These are phyloP conservation scores for Metallyticus violacea DNA, from an alignment of 2,888 invertebrate species.

Conservation along the genomic window DNA sequence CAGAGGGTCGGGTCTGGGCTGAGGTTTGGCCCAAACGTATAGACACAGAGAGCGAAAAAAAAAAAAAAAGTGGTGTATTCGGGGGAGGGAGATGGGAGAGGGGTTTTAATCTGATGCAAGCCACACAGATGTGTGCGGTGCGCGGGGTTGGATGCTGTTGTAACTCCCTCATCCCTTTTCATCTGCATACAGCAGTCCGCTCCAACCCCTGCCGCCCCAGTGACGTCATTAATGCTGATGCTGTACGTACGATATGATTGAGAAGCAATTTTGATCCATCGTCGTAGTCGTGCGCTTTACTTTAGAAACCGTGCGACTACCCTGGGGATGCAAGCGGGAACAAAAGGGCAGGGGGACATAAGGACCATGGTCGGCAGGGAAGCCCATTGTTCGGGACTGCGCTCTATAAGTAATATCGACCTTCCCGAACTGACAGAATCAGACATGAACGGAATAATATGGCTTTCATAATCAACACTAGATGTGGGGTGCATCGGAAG, in stretches of 20 bases:
- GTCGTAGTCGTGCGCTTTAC: neutral
- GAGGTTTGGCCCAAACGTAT: slow-evolving; percentile 13
- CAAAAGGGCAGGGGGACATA: slow-evolving; percentile 8
- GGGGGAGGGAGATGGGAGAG: neutral
- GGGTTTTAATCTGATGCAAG: slow-evolving; percentile 31
- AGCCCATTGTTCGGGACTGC: neutral
- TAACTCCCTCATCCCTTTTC: slow-evolving; percentile 15
- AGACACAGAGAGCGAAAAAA: neutral
- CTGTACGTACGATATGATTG: slow-evolving; percentile 26
- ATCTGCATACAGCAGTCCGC: slow-evolving; percentile 22
- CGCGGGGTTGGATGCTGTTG: slow-evolving; percentile 2
- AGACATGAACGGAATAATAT: neutral
- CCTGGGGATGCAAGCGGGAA: too few relatives aligned
- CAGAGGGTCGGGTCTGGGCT: neutral
- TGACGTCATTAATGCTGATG: slow-evolving; percentile 24
- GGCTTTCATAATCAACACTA: neutral
- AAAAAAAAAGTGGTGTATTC: neutral
- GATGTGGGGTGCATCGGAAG: neutral
- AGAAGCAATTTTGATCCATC: slow-evolving; percentile 28
- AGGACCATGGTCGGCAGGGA: slow-evolving; percentile 6
- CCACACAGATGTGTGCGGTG: slow-evolving; percentile 30
- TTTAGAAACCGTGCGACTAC: neutral
- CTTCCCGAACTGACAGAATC: neutral
- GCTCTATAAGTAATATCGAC: slow-evolving; percentile 2
- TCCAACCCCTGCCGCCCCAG: neutral